Base-by-base conservation (phyloP, 1,140 invertebrate species). In the Eufriesea mexicana region DNA sequence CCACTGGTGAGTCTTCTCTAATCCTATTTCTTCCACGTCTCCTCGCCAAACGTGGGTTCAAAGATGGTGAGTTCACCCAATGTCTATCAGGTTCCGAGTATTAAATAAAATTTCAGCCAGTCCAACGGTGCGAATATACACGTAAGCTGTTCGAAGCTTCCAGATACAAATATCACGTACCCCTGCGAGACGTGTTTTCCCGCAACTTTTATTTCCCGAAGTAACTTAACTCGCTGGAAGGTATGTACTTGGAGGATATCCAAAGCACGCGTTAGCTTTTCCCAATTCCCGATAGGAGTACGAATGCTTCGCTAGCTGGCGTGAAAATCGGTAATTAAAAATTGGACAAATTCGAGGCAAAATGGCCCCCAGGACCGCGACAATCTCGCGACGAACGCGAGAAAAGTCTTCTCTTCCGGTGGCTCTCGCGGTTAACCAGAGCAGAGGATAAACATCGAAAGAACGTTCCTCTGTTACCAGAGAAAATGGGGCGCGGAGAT, bases 401-500 rank as follows among this genome's bases (percentile, higher is more conserved):
- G 23, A 62, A 10, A 16, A 8, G 6, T 35, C 67, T 72, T 55
- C 10, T n/a, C 5, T 0, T 47, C 42, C 7, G 42, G 9, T 2
- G 28, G 20, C 8, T 16, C 10, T 9, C 42, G 6, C 12, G 28
- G 6, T 42, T 35, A 54, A 54, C 49, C 67, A 18, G 12, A 18
- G 25, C 5, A 47, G 66, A 14, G 70, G 51, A 55, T 72, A 72
- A 72, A 72, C 20, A 72, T 72, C 51, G 51, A 16, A 54, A 42
- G 51, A 55, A 55, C 28, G 49, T 7, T 54, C 28, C 51, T 55
- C 20, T 72, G 20, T 55, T n/a, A 20, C 42, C 55, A 9, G 35
- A 57, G 72, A 74, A 74, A 74, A 61, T 74, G 55, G 72, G 42
- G n/a, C 72, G n/a, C 35, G 55, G 18, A 74, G 72, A 74, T 74